Evolutionary conservation across 1,140 invertebrate genomes (phyloP).

Genomic region (Drosophila elegans): DNA sequence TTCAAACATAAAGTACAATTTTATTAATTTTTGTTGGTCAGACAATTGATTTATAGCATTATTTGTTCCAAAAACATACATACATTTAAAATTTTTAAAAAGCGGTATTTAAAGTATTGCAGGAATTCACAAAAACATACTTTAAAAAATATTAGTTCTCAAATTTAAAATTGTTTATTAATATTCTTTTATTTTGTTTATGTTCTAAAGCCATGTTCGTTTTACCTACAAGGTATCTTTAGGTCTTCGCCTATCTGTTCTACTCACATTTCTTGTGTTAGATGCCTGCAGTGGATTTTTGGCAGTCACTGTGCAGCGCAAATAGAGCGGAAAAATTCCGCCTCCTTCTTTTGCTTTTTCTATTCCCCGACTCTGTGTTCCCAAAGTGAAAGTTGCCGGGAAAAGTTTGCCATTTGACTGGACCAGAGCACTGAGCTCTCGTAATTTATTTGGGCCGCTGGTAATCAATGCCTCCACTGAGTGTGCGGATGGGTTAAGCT

Average conservation of each 20-base stretch:
- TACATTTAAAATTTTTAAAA: too few relatives aligned
- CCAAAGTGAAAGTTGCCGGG: slow-evolving; percentile 66
- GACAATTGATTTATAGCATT: too few relatives aligned
- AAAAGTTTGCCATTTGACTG: slow-evolving; percentile 64
- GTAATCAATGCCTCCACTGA: slow-evolving; percentile 74
- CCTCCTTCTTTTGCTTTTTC: slow-evolving; percentile 30
- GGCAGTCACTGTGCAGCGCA: slow-evolving; percentile 69
- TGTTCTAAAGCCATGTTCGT: too few relatives aligned
- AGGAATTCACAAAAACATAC: too few relatives aligned
- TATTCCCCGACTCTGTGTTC: slow-evolving; percentile 1
- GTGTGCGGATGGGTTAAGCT: slow-evolving; percentile 71
- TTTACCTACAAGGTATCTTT: neutral
- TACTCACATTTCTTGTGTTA: slow-evolving; percentile 4
- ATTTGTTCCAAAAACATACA: too few relatives aligned
- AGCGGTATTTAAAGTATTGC: too few relatives aligned
- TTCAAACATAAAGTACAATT: too few relatives aligned
- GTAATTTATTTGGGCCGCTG: slow-evolving; percentile 80
- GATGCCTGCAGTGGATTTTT: slow-evolving; percentile 73
- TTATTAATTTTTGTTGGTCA: too few relatives aligned
- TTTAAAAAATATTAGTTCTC: too few relatives aligned
- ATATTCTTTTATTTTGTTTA: too few relatives aligned
- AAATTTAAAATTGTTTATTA: too few relatives aligned
- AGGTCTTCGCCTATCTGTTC: neutral
- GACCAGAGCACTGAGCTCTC: slow-evolving; percentile 33
- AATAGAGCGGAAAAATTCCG: slow-evolving; percentile 82